Evolutionary conservation across 1,140 invertebrate species (phyloP).

Genomic region (Temnothorax longispinosus): DNA sequence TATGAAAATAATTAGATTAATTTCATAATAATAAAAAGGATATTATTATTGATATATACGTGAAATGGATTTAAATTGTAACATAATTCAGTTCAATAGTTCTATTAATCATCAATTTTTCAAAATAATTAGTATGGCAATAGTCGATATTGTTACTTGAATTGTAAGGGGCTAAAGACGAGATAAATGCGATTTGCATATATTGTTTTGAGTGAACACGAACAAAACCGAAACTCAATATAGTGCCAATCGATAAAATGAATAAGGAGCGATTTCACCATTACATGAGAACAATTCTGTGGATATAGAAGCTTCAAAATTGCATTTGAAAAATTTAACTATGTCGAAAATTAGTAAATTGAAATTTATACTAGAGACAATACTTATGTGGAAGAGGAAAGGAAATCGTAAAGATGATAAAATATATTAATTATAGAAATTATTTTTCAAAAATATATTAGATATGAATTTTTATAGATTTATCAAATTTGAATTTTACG

Average conservation of each 20-base stretch:
- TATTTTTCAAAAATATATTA: not conserved
- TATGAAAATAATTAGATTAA: not conserved
- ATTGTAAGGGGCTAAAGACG: not conserved
- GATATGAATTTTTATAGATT: not conserved
- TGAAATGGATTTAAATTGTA: not conserved
- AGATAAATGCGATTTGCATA: slow-evolving; percentile 49
- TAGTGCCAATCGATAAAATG: slow-evolving; percentile 25
- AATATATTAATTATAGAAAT: not conserved
- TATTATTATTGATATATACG: not conserved
- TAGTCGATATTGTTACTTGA: not conserved
- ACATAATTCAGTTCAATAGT: not conserved
- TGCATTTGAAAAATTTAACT: not conserved
- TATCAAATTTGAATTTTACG: not conserved
- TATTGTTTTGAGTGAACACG: not conserved
- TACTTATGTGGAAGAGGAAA: not conserved
- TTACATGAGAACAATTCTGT: slow-evolving; percentile 4
- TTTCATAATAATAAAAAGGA: not conserved
- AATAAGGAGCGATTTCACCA: not conserved
- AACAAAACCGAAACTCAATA: slow-evolving; percentile 34
- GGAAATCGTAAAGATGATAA: not conserved
- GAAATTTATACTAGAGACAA: not conserved
- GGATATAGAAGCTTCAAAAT: slow-evolving; percentile 13
- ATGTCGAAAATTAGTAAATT: not conserved
- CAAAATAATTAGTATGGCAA: not conserved
- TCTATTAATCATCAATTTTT: not conserved